Evolutionary conservation across 1,140 invertebrate genomes (phyloP).

Genomic region (Liolophura sinensis): DNA sequence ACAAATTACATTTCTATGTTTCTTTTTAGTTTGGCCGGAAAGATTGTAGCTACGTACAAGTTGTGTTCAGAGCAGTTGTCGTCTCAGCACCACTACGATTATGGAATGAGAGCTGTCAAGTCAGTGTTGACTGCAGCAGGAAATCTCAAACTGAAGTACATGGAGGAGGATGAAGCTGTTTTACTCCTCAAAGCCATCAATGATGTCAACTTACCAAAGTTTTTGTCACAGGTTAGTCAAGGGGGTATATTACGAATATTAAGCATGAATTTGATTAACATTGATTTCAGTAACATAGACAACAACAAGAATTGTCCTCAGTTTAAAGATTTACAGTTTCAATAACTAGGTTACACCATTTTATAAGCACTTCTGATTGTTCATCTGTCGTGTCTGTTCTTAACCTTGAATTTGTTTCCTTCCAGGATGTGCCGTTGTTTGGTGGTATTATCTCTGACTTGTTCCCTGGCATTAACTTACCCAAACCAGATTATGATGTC

Average conservation of each 20-base stretch:
- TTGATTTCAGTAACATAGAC: too few species aligned
- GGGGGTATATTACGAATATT: too few species aligned
- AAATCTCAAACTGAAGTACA: slow-evolving; percentile 59
- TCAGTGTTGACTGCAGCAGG: slow-evolving; percentile 61
- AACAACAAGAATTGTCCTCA: too few species aligned
- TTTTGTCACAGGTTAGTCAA: slow-evolving; percentile 53
- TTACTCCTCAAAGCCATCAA: slow-evolving; percentile 59
- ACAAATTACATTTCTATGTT: slow-evolving; percentile 3
- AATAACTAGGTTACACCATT: too few species aligned
- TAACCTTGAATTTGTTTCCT: slow-evolving; percentile 7
- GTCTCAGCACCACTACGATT: slow-evolving; percentile 62
- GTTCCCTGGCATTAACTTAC: slow-evolving; percentile 57
- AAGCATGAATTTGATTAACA: too few species aligned
- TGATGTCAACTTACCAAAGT: slow-evolving; percentile 61
- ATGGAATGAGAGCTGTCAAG: slow-evolving; percentile 61
- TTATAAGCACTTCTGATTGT: too few species aligned
- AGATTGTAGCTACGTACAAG: slow-evolving; percentile 60
- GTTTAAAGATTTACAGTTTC: too few species aligned
- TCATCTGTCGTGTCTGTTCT: too few species aligned
- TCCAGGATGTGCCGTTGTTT: slow-evolving; percentile 61
- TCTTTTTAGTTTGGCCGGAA: slow-evolving; percentile 53
- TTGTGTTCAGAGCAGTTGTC: slow-evolving; percentile 61
- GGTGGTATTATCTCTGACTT: slow-evolving; percentile 60
- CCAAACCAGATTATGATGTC: slow-evolving; percentile 67
- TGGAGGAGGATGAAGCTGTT: slow-evolving; percentile 55